Base-by-base conservation (phyloP, 2,888 invertebrate species). In the Muschampia plurimacula region DNA sequence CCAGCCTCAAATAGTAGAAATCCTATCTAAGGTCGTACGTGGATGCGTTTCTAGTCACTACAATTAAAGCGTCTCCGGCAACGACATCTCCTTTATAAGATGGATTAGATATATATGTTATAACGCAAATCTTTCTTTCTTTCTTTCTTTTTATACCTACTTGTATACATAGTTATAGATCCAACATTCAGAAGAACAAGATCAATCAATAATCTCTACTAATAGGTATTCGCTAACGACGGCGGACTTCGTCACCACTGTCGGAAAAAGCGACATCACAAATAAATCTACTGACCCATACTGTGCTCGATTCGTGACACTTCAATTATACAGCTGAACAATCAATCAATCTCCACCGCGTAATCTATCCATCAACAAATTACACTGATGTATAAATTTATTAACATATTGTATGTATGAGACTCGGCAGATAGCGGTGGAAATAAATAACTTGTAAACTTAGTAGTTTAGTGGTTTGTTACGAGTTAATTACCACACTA, bases 281-380 rank as follows among this genome's bases (percentile, higher is more conserved):
- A 81, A 87, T 90, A 87, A 87, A 91, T 90, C 87, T 80, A 80
- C 80, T 81, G 75, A 75, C 77, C 83, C 81, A 78, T 77, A 82
- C 82, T 83, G 83, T 80, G 78, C 78, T 78, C 80, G 77, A 80
- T 80, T 88, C 88, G 88, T 90, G 92, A 90, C 87, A 89, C 82
- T 83, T 88, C 89, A 87, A 91, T 91, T 89, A 89, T 80, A 83
- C 81, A 80, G 80, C 82, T 84, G 83, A 88, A 89, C 85, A 83
- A 86, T 88, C 88, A 88, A 92, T 92, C 88, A 88, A 88, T 88
- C 86, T 84, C 76, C 63, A 65, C 57, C 39, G 66, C 74, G 57
- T 74, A 73, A 75, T 75, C 67, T 74, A 72, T 74, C 69, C 59
- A 71, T 68, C 72, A 73, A 64, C 67, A 73, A 73, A 73, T 73